Conservation (phyloP, 2,113 vertebrate genomes). For the Engraulis encrasicolus region DNA sequence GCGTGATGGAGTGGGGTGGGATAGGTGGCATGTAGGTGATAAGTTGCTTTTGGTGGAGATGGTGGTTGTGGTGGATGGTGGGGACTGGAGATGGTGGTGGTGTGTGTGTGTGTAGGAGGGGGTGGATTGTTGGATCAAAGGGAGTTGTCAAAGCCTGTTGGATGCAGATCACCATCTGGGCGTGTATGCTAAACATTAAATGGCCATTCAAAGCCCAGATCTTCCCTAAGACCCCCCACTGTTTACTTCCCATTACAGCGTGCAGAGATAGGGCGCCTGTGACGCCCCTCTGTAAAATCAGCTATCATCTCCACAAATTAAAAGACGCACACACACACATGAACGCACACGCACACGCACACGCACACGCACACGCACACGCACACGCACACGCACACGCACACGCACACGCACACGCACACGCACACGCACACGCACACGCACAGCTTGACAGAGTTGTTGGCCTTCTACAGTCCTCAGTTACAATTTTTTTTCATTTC, state of each 20-base stretch:
- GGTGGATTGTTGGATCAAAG: constrained; percentile 62
- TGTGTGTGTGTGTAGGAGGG: too few species aligned
- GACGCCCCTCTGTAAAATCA: background rate
- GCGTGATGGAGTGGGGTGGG: background rate
- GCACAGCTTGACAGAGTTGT: too few species aligned
- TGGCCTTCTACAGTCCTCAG: too few species aligned
- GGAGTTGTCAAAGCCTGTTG: constrained; percentile 29
- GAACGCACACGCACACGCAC: too few species aligned
- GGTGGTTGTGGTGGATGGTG: background rate
- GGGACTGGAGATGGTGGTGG: background rate
- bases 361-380: background rate
- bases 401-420: background rate
- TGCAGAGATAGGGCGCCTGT: background rate
- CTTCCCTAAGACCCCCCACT: constrained; percentile 13
- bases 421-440: background rate
- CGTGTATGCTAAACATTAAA: constrained; percentile 4
- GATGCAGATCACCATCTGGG: background rate
- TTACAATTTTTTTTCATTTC: too few species aligned
- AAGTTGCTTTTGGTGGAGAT: too few species aligned
- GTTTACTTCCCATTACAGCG: background rate
- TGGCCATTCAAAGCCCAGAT: constrained; percentile 8
- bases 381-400: background rate
- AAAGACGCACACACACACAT: background rate
- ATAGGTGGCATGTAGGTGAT: too few species aligned
- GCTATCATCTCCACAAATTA: constrained; percentile 36